Evolutionary conservation across 2,113 vertebrate genomes (phyloP), one percentile per base, ranked within the genome.

Genomic region (Elachura formosa): DNA sequence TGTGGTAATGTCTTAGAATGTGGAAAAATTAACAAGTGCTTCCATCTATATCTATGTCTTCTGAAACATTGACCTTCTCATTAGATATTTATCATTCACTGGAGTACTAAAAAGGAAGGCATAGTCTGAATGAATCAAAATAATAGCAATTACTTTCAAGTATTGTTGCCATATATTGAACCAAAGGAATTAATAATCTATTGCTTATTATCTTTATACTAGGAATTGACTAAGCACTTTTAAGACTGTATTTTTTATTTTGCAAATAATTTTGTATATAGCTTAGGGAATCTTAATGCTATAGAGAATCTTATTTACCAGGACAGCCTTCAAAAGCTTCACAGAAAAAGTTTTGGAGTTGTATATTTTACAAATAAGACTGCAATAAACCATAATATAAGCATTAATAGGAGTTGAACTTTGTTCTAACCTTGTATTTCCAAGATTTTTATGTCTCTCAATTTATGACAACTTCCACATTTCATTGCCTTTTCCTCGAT

Each of bases 401-500:
- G 17, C 13, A 61, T 90, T 93, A 84, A 79, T 52, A 97, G 54
- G n/a, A 45, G 51, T 81, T 95, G 66, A 89, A 90, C 59, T 89
- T 93, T 80, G 16, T 69, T 67, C 58, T 89, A 68, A 21, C 29
- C 43, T 34, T 86, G 31, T 59, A 83, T 76, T 89, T 81, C 43
- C 48, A 71, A 89, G 58, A 66, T 84, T 93, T 95, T 96, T 93
- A 93, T 64, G 45, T 71, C 49, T 69, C 40, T 72, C 0, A 1
- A 69, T 93, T 96, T 94, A 93, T 69, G 74, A 34, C 41, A 66
- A 41, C 38, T 62, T 87, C 15, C 43, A 87, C 61, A 85, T 94
- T 89, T 96, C 74, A 95, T 92, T 94, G 76, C 48, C 49, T 82
- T 91, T 96, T 76, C 67, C 48, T 72, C 84, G 67, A 18, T 96